Evolutionary conservation across 2,888 invertebrate genomes (phyloP).

Genomic region (Aphrophora alni): DNA sequence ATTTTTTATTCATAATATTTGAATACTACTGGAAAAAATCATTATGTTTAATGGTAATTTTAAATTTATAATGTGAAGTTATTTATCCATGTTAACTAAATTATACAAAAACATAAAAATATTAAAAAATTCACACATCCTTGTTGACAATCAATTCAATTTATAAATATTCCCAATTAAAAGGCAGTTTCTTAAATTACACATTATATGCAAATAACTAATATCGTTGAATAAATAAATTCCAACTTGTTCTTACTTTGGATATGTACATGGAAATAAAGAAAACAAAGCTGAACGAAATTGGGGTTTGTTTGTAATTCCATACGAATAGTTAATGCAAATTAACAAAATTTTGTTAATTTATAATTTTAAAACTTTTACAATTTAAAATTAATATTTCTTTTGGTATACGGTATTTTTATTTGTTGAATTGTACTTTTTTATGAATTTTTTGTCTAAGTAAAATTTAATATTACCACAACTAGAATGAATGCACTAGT

Average conservation of each 20-base stretch:
- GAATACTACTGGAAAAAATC: not conserved
- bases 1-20: not conserved
- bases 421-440: not conserved
- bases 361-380: not conserved
- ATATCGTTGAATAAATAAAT: not conserved
- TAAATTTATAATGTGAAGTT: not conserved
- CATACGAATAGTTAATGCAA: not conserved
- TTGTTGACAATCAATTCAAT: not conserved
- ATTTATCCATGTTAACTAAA: not conserved
- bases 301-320: not conserved
- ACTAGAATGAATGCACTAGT: not conserved
- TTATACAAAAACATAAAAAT: not conserved
- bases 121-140: not conserved
- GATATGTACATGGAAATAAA: not conserved
- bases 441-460: not conserved
- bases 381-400: not conserved
- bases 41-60: not conserved
- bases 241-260: not conserved
- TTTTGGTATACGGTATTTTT: not conserved
- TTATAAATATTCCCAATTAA: not conserved
- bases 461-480: not conserved
- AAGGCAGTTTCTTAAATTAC: not conserved
- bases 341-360: not conserved
- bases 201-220: not conserved
- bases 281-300: not conserved